Percentiles rank a stretch among this genome's conserved stretches.
Conservation (phyloP, 92 coral and sea anemone genomes). For the Pocillopora meandrina region DNA sequence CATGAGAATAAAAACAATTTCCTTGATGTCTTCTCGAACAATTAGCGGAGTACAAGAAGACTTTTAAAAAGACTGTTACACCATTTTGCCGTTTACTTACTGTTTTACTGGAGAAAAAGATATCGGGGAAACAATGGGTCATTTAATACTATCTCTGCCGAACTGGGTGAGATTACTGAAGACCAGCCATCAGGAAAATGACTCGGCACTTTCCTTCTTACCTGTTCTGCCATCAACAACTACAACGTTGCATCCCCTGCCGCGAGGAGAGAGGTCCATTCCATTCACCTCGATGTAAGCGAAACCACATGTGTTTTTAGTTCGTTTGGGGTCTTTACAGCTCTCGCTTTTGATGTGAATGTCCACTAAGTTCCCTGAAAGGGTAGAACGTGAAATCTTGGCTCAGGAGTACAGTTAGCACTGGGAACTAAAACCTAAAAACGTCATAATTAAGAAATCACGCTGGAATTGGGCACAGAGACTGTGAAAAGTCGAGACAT, state of each 20-base stretch:
- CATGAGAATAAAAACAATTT: not conserved
- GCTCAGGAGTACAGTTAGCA: no score
- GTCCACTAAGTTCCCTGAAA: constrained; percentile 13
- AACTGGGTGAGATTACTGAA: not conserved
- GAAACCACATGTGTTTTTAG: constrained; percentile 8
- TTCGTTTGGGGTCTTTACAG: constrained; percentile 8
- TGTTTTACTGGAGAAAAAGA: not conserved
- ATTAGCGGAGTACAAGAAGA: not conserved
- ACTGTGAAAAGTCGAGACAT: no score
- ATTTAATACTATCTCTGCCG: not conserved
- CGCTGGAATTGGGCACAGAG: no score
- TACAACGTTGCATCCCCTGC: constrained; percentile 27
- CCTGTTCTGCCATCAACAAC: constrained; percentile 24
- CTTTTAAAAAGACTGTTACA: not conserved
- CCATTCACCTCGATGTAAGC: constrained; percentile 28
- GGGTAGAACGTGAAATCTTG: not conserved
- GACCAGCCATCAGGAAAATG: constrained; percentile 1
- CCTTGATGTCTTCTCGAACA: not conserved
- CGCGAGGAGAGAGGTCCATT: constrained; percentile 5
- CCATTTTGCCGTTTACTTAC: not conserved
- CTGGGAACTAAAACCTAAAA: no score
- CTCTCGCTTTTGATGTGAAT: constrained; percentile 20
- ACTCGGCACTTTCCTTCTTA: not conserved
- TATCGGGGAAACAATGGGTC: not conserved
- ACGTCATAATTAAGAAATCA: no score